A percentile compares a stretch with the other conserved stretches of the same genome.
Evolutionary conservation across 2,113 vertebrate species (phyloP).

Genomic region (Hylia prasina): DNA sequence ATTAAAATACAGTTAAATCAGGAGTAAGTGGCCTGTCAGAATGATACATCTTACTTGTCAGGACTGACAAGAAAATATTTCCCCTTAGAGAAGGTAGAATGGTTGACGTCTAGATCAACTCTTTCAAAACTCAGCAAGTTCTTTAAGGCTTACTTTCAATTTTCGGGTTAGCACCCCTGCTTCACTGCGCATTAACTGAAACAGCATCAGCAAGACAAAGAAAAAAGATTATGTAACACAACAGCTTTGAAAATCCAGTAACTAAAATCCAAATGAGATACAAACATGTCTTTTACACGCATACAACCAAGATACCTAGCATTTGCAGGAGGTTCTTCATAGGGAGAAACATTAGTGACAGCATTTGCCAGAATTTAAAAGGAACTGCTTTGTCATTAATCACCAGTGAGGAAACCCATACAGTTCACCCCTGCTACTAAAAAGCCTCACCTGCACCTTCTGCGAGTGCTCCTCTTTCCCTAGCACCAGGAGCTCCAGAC

Average conservation of each 20-base stretch:
- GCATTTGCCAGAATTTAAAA: background rate
- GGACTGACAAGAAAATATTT: background rate
- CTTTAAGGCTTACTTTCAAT: background rate
- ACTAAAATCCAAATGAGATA: background rate
- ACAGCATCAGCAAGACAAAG: background rate
- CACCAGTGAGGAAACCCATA: background rate
- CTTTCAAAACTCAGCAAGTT: background rate
- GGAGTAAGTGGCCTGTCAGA: background rate
- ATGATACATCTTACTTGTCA: background rate
- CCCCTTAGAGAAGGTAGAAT: accelerated
- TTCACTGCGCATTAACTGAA: background rate
- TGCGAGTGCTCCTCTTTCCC: background rate
- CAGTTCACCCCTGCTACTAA: background rate
- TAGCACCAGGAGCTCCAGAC: background rate
- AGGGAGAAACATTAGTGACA: background rate
- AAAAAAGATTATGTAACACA: background rate
- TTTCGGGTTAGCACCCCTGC: background rate
- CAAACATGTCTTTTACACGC: background rate
- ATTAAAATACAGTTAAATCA: background rate
- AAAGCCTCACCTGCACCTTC: conserved; percentile 27
- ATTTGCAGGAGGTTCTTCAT: background rate
- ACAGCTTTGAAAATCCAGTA: background rate
- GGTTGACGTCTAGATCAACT: background rate
- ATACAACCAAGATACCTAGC: background rate
- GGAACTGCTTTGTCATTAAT: background rate